Conservation (phyloP, 2,797 vertebrate species). For the Danio choprae region DNA sequence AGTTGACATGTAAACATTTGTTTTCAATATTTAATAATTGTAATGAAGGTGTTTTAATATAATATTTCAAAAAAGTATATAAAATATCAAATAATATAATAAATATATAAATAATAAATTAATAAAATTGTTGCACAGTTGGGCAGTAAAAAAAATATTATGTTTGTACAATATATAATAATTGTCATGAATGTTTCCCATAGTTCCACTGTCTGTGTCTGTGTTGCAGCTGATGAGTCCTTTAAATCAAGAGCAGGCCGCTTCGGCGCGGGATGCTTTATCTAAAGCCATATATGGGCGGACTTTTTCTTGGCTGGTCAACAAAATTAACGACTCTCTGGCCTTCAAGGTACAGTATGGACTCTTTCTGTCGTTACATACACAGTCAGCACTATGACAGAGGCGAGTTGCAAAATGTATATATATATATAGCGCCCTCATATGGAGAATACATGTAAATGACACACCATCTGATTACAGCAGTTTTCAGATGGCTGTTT, state of each 20-base stretch:
- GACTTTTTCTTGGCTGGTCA: constrained; percentile 97
- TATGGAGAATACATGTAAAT: constrained; percentile 19
- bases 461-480: not conserved
- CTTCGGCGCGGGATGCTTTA: constrained; percentile 90
- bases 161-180: not conserved
- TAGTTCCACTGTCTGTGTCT: constrained; percentile 43
- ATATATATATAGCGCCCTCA: constrained; percentile 48
- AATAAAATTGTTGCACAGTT: not conserved
- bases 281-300: constrained; percentile 95
- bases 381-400: not conserved
- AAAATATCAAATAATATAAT: too few species aligned
- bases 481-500: not conserved
- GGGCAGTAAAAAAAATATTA: not conserved
- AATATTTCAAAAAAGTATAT: too few species aligned
- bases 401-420: not conserved
- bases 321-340: constrained; percentile 93
- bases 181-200: not conserved
- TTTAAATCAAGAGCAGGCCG: constrained; percentile 93
- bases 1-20: too few species aligned
- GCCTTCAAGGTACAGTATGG: constrained; percentile 86
- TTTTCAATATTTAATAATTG: too few species aligned
- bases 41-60: too few species aligned
- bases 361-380: not conserved
- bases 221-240: constrained; percentile 88
- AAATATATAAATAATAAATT: too few species aligned